Percentiles rank a stretch among this genome's conserved stretches.
Conservation (phyloP, 2,113 vertebrate species). For the Tragelaphus imberbis region DNA sequence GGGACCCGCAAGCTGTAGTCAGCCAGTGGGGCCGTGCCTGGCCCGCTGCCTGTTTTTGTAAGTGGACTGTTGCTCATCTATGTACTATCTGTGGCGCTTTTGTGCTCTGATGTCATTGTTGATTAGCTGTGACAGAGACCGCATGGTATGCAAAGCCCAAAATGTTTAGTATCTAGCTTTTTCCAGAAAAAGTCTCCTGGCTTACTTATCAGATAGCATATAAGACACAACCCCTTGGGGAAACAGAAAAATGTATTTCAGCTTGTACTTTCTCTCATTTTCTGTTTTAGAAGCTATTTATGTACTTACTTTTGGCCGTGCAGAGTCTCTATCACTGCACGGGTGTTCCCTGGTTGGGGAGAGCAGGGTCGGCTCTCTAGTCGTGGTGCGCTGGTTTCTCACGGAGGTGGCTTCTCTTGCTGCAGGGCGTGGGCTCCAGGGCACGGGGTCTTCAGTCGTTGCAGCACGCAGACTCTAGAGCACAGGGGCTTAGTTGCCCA, state of each 20-base stretch:
- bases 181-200: neutral
- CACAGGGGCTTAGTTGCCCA: neutral
- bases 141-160: neutral
- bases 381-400: neutral
- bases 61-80: neutral
- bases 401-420: neutral
- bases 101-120: neutral
- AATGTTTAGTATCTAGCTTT: neutral
- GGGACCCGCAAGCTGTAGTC: neutral
- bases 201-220: neutral
- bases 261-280: neutral
- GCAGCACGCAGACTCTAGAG: neutral
- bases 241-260: neutral
- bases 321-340: accelerated
- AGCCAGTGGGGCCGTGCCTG: neutral
- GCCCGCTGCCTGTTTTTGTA: neutral
- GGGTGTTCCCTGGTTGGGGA: neutral
- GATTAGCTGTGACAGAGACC: neutral
- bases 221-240: neutral
- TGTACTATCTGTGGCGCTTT: neutral
- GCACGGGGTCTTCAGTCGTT: accelerated
- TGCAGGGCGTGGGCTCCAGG: neutral
- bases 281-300: neutral
- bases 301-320: neutral
- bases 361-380: neutral